These are phyloP conservation scores for Eulemur rufifrons DNA, from an alignment of 2,113 vertebrate species.

Conservation along the genomic window DNA sequence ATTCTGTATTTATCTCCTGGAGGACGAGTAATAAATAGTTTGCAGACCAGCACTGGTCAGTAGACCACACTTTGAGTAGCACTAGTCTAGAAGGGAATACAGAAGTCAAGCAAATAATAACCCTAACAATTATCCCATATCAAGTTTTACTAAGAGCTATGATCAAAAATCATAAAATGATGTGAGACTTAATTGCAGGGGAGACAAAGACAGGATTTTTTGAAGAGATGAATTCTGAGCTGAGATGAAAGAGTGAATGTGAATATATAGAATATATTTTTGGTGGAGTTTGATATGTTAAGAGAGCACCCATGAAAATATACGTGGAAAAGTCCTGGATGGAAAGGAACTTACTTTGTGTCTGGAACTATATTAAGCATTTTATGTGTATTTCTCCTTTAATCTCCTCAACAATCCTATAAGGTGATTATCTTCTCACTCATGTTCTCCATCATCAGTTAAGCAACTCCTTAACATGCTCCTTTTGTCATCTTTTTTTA, in stretches of 20 bases:
- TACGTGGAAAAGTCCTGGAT: neutral
- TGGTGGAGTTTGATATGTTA: neutral
- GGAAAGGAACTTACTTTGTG: neutral
- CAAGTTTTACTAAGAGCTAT: neutral
- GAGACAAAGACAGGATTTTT: neutral
- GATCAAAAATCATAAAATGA: neutral
- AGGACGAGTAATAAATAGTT: neutral
- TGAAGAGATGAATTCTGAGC: neutral
- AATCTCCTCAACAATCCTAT: neutral
- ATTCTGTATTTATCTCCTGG: slow-evolving; percentile 25
- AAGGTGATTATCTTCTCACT: neutral
- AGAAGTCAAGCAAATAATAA: neutral
- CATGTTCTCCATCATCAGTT: neutral
- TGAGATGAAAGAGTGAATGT: neutral
- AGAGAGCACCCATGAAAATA: neutral
- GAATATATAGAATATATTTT: neutral
- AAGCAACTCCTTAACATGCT: neutral
- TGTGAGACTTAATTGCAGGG: neutral
- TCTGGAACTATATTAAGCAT: neutral
- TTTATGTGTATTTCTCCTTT: neutral
- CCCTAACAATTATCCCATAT: neutral
- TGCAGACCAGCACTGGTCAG: neutral
- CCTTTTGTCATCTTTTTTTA: neutral
- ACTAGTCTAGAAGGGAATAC: neutral
- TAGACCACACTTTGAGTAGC: neutral